Evolutionary conservation across 2,113 vertebrate genomes (phyloP), one percentile per base, ranked within the genome.

Genomic region (Psilopsiagon aymara): DNA sequence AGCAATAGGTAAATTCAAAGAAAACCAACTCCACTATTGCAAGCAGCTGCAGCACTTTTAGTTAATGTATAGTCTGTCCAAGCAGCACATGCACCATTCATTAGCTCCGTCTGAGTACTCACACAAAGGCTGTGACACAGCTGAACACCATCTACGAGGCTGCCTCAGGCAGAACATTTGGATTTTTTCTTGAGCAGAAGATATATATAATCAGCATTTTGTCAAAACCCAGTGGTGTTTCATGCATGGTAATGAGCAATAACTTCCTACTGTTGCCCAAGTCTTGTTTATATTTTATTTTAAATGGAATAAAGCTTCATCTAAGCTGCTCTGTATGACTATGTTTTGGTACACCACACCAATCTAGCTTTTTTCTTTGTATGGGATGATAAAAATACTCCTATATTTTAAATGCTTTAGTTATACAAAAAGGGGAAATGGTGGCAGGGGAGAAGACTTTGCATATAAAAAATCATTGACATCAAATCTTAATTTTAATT

Each of bases 11-110:
- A 74, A 90, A 62, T 28, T 53, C 3, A 4, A 49, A 69, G 64
- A 37, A 35, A 63, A 76, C 15, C 35, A 37, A 0, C 16, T 41
- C 19, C 0, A 1, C 27, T 33, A 24, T 1, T 13, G 33, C 19
- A 19, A 35, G 66, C 84, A 74, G 88, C 47, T 79, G 90, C 80
- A 81, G 76, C 31, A 2, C 11, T 31, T 10, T 4, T 21, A 3
- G 19, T 29, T 33, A 27, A 31, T 27, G 78, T 23, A 37, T 33
- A 53, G 47, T 15, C 64, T 25, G 82, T 23, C 37, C 55, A 41
- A 39, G 66, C 20, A 35, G 70, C 20, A 2, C 31, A 7, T 7
- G 37, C 37, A 39, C 14, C 57, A 3, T 10, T 57, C 75, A 6
- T 39, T 3, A 47, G n/a, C 92, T 16, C 52, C 1, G 3, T 17